A percentile compares a stretch with the other conserved stretches of the same genome.
Conservation (phyloP, 1,140 invertebrate species). For the Apis dorsata region DNA sequence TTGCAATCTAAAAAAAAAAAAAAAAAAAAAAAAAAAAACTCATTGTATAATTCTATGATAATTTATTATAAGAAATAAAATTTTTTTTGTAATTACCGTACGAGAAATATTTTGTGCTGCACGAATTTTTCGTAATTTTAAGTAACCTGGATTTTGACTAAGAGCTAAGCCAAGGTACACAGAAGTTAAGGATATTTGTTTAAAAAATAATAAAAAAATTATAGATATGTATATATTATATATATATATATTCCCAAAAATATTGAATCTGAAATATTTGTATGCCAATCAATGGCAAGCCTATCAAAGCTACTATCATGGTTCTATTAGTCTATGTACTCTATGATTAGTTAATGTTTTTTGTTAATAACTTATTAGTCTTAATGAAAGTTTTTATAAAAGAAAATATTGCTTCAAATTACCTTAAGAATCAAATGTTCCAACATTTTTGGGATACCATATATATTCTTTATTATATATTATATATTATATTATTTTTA, state of each 20-base stretch:
- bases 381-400: no score
- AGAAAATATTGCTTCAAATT: no score
- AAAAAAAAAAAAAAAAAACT: slow-evolving; percentile 44
- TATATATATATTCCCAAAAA: no score
- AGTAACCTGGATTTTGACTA: slow-evolving; percentile 96
- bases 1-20: slow-evolving; percentile 87
- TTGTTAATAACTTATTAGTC: no score
- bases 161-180: slow-evolving; percentile 96
- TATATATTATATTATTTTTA: not conserved
- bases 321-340: no score
- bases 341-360: no score
- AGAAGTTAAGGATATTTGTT: slow-evolving; percentile 83
- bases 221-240: not conserved
- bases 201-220: not conserved
- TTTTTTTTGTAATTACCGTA: slow-evolving; percentile 85
- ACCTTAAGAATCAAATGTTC: no score
- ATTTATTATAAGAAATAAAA: not conserved
- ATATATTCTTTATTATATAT: no score
- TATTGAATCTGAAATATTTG: no score
- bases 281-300: no score
- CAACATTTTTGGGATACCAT: no score
- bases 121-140: slow-evolving; percentile 98
- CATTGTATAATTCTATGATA: not conserved
- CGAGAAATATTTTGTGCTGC: slow-evolving; percentile 98
- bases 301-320: no score